Base-by-base conservation (phyloP, 2,113 vertebrate genomes). In the Cottus gobio region DNA sequence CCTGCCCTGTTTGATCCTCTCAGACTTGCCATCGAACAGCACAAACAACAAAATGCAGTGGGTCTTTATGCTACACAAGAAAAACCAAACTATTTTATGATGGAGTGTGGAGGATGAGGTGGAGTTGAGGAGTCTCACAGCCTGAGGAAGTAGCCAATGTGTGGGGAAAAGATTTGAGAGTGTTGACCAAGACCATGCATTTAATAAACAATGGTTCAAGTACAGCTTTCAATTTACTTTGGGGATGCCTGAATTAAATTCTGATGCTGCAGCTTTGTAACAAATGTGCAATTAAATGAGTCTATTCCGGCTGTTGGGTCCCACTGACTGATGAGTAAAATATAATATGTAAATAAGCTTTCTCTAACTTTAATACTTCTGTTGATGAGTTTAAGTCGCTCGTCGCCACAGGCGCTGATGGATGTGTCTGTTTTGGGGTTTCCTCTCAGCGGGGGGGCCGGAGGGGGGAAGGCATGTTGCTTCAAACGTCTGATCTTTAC, bases 371-470 rank as follows among this genome's bases (percentile, higher is more conserved):
- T 46, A 42, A 56, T 30, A 50, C 16, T 28, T 54, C 7, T 56
- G n/a, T n/a, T 20, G 16, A 46, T 36, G 42, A 15, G 71, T 65
- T 28, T 16, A 30, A 44, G 37, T 66, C 50, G 57, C 60, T 22
- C 28, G 26, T 2, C 54, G 39, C 46, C 8, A 15, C 56, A 72
- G 67, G 30, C 1, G 2, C n/a, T 39, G 62, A 66, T 80, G 54
- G 39, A 15, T 73, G 18, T 28, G 28, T 70, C 13, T 79, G 52
- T 87, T 70, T 83, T 67, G 84, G 80, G 31, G 10, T 79, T 90
- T 81, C 86, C 37, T 71, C 54, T 70, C 61, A 16, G 30, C 6
- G 30, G 54, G 39, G 4, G 2, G 48, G 37, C 63, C 13, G 37
- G 54, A 75, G 70, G 75, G 67, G 84, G 61, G 62, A 24, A 58